Percentiles rank a stretch among this genome's conserved stretches.
phyloP scores from a whole-genome alignment of 2,888 invertebrate species.

The Aphidoletes aphidimyza region DNA sequence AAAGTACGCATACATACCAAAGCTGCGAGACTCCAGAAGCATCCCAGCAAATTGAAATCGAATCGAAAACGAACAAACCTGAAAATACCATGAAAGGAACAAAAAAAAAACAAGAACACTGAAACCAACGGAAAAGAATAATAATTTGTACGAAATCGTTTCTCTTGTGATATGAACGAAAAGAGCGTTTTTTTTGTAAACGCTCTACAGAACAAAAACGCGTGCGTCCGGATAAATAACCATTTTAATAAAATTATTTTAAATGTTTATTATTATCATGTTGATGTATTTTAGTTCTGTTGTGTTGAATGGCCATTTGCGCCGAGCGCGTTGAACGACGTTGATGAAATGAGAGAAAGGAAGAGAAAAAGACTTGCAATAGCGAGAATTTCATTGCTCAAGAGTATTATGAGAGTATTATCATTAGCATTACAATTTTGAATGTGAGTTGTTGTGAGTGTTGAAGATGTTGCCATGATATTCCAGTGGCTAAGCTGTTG shows the following conservation, averaged over 20 bases:
- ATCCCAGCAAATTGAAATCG: neutral
- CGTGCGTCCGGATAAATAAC: conserved; percentile 54
- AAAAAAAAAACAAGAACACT: neutral
- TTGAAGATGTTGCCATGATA: neutral
- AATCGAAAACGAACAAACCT: neutral
- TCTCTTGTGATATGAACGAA: neutral
- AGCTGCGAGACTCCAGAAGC: too few relatives aligned
- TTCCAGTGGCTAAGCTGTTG: neutral
- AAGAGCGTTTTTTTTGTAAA: neutral
- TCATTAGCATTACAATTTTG: conserved; percentile 39
- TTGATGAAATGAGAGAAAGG: neutral
- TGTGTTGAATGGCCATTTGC: neutral
- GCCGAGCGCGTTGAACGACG: too few relatives aligned
- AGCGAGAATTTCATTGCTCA: too few relatives aligned
- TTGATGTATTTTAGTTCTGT: conserved; percentile 51
- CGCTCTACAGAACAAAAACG: conserved; percentile 31
- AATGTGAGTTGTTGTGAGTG: neutral
- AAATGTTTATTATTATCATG: conserved; percentile 52
- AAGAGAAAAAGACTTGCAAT: too few relatives aligned
- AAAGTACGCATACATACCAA: neutral
- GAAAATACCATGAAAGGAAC: neutral
- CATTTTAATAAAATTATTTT: conserved; percentile 52
- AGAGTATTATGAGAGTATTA: conserved; percentile 37
- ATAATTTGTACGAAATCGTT: neutral
- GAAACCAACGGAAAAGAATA: conserved; percentile 22